Conservation (phyloP, 1,140 invertebrate species). For the Nylanderia fulva region DNA sequence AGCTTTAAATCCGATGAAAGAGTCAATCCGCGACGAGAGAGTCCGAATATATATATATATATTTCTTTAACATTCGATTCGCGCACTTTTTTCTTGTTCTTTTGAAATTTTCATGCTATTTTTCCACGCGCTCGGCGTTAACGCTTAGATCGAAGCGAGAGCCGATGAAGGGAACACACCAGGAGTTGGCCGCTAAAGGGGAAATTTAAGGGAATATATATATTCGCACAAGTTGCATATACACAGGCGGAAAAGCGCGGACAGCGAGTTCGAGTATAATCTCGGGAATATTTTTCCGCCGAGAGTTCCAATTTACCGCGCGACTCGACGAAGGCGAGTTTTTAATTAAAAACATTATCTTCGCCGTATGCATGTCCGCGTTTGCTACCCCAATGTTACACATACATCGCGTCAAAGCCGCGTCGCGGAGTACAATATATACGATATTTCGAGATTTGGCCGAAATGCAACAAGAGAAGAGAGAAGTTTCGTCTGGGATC, state of each 20-base stretch:
- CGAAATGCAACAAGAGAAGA: slow-evolving; percentile 2
- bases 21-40: not conserved
- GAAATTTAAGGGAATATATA: slow-evolving; percentile 42
- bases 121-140: not conserved
- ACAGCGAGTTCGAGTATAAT: slow-evolving; percentile 10
- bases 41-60: not conserved
- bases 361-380: not conserved
- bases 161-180: not conserved
- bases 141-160: not conserved
- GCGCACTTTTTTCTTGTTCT: not conserved
- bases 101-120: slow-evolving; percentile 7
- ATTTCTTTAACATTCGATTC: not conserved
- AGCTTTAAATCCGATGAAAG: not conserved
- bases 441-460: not conserved
- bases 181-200: slow-evolving; percentile 13
- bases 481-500: not conserved
- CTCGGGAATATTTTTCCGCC: slow-evolving; percentile 43
- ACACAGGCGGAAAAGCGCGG: not conserved
- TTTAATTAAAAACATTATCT: slow-evolving; percentile 66
- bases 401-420: not conserved
- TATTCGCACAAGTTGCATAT: not conserved
- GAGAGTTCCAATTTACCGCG: slow-evolving; percentile 18
- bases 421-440: not conserved
- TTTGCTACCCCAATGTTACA: not conserved
- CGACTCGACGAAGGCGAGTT: slow-evolving; percentile 26